These are phyloP conservation scores for Melinopterus prodromus DNA, from an alignment of 2,888 invertebrate genomes.

Conservation along the genomic window DNA sequence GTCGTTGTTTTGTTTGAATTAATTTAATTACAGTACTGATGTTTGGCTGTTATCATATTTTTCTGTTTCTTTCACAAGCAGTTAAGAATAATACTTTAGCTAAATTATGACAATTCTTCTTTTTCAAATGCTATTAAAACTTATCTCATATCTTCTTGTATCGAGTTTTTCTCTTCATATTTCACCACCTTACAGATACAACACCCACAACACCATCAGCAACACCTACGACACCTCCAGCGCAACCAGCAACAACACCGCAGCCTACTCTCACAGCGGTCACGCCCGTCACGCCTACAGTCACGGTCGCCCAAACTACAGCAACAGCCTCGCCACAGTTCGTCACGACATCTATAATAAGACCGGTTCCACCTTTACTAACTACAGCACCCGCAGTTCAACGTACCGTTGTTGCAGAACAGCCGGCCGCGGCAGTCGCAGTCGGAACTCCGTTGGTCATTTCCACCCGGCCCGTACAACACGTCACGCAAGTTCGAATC, in stretches of 20 bases:
- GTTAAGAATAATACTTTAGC: too few relatives aligned
- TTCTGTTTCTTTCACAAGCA: too few relatives aligned
- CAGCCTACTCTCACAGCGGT: constrained; percentile 33
- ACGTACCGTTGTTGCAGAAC: constrained; percentile 52
- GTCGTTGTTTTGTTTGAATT: too few relatives aligned
- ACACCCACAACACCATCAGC: constrained; percentile 28
- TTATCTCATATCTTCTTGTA: background rate
- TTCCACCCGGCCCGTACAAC: constrained; percentile 58
- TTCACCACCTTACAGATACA: constrained; percentile 43
- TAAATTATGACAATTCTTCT: too few relatives aligned
- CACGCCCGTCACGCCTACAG: constrained; percentile 33
- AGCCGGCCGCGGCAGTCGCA: constrained; percentile 46
- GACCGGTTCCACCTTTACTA: constrained; percentile 57
- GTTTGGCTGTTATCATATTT: too few relatives aligned
- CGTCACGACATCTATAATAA: constrained; percentile 46
- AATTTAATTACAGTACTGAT: too few relatives aligned
- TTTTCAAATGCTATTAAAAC: too few relatives aligned
- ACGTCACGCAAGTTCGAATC: constrained; percentile 66
- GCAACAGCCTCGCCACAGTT: constrained; percentile 57
- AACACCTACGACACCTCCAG: background rate
- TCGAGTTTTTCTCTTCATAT: background rate
- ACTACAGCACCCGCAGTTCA: constrained; percentile 47
- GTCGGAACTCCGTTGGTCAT: constrained; percentile 65
- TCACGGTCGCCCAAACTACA: constrained; percentile 53
- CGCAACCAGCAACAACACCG: constrained; percentile 36